These are phyloP conservation scores for Silurus glanis DNA, from an alignment of 2,113 vertebrate genomes.

Conservation along the genomic window DNA sequence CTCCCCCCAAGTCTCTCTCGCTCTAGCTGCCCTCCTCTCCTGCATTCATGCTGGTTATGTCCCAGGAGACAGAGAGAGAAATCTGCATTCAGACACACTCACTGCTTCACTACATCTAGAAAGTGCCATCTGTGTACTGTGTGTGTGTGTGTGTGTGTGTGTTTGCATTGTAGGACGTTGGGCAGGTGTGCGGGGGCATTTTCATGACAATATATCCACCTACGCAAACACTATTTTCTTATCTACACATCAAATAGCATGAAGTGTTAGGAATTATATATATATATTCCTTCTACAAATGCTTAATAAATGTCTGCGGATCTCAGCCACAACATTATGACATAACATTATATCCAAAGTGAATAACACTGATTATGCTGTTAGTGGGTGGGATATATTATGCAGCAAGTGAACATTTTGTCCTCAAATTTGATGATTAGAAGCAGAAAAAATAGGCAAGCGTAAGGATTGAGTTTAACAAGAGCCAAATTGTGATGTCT, in stretches of 20 bases:
- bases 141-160: background rate
- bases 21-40: conserved; percentile 14
- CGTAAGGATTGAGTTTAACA: no score
- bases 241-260: background rate
- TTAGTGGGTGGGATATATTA: no score
- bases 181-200: conserved; percentile 35
- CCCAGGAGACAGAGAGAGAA: conserved; percentile 7
- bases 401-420: no score
- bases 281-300: background rate
- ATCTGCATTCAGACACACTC: conserved; percentile 38
- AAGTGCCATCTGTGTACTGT: conserved; percentile 30
- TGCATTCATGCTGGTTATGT: background rate
- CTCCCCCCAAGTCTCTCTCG: background rate
- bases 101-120: conserved; percentile 34
- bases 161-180: conserved; percentile 34
- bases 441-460: no score
- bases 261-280: background rate
- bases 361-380: no score
- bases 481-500: no score
- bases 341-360: no score
- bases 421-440: no score
- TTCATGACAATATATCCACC: conserved; percentile 29
- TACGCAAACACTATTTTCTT: conserved; percentile 23
- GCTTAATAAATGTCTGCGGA: background rate
- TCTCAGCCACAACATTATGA: background rate